Evolutionary conservation across 2,888 invertebrate species (phyloP), one percentile per base, ranked within the genome.

Genomic region (Eupithecia vulgata): DNA sequence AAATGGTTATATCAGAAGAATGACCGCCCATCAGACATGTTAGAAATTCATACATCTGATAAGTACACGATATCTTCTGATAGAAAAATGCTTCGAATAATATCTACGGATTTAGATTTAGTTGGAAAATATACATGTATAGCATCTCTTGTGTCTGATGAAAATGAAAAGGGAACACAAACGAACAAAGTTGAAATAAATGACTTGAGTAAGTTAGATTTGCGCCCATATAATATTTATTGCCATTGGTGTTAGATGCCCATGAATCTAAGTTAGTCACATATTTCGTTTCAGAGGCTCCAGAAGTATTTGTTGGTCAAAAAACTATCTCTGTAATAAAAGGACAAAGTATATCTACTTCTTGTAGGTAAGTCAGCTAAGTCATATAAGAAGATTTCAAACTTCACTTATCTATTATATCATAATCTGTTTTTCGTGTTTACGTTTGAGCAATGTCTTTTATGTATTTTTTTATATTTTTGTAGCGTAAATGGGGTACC

Each of bases 401-500:
- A 34, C n/a, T 21, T n/a, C n/a, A 1, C 13, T 5, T 48, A n/a
- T 8, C 7, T 45, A n/a, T 17, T n/a, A 48, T 48, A 48, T 45
- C 8, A 13, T 17, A 4, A 6, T 52, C 3, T 52, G n/a, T 17
- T n/a, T 7, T 48, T 8, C 2, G 48, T n/a, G 2, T 6, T 17
- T 6, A 6, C 45, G 1, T 45, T 1, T 30, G 1, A 4, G 30
- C 30, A 4, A 30, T 30, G 30, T 30, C 30, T 30, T 30, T 40
- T 61, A 34, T 61, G 17, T 8, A 15, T 34, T 21, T 13, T n/a
- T n/a, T 10, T 40, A 3, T 34, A 30, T 65, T 62, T 25, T 74
- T 77, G 72, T 48, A 79, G 79, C 30, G 34, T 74, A 35, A 73
- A 45, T 61, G 80, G 79, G 30, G 59, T 71, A 59, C 81, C 81